Evolutionary conservation across 1,140 invertebrate species (phyloP).

Genomic region (Drosophila ohnishii): DNA sequence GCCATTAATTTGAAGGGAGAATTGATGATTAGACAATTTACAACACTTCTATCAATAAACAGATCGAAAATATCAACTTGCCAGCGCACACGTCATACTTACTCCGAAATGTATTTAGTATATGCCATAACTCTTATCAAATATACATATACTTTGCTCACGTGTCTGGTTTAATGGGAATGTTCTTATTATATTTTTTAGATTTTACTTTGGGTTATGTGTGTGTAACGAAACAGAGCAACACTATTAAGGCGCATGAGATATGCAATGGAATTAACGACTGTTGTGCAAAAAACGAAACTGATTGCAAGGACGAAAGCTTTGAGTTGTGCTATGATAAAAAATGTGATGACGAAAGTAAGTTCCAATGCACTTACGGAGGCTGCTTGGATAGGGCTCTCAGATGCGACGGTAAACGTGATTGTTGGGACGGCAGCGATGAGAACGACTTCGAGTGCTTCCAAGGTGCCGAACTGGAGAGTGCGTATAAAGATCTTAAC

Average conservation of each 20-base stretch:
- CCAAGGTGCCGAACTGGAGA: background rate
- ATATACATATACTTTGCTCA: background rate
- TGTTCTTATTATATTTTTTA: background rate
- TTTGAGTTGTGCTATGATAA: slow-evolving; percentile 18
- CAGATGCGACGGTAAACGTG: background rate
- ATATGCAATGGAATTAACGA: slow-evolving; percentile 82
- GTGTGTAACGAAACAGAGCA: background rate
- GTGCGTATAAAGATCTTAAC: background rate
- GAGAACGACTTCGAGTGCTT: slow-evolving; percentile 26
- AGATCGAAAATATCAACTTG: background rate
- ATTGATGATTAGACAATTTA: background rate
- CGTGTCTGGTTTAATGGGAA: background rate
- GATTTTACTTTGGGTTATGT: background rate
- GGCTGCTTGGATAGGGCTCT: slow-evolving; percentile 7
- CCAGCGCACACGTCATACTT: background rate
- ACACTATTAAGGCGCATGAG: background rate
- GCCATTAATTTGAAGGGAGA: too few relatives aligned
- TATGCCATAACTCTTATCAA: background rate
- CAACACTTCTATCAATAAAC: background rate
- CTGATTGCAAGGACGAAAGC: slow-evolving; percentile 84
- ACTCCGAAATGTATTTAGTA: background rate
- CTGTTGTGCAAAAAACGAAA: slow-evolving; percentile 78
- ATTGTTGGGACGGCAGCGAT: slow-evolving; percentile 49
- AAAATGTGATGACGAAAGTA: background rate
- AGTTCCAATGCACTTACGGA: slow-evolving; percentile 44